phyloP scores from a whole-genome alignment of 2,888 invertebrate genomes.

The Pomacea canaliculata region DNA sequence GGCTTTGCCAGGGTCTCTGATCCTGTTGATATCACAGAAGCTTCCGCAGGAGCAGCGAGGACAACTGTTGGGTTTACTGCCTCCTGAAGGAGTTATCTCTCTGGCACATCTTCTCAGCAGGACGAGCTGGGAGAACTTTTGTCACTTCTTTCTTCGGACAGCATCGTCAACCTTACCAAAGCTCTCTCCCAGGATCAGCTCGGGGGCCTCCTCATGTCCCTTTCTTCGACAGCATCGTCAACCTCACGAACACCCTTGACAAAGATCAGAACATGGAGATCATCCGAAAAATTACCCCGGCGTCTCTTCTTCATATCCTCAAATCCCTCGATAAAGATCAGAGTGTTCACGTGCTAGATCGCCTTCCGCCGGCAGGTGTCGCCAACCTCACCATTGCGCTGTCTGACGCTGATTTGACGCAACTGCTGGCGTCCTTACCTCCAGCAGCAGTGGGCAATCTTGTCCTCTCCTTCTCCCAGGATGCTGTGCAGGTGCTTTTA shows the following conservation, averaged over 20 bases:
- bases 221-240: conserved; percentile 8
- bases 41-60: conserved; percentile 9
- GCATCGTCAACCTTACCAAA: conserved; percentile 12
- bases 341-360: background rate
- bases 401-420: background rate
- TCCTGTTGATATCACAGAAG: conserved; percentile 9
- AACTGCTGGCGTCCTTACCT: background rate
- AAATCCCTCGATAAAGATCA: background rate
- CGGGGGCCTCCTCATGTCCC: background rate
- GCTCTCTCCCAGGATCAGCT: background rate
- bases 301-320: background rate
- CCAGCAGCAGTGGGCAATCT: too few relatives aligned
- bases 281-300: background rate
- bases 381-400: background rate
- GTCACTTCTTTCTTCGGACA: conserved; percentile 11
- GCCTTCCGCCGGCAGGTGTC: background rate
- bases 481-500: too few relatives aligned
- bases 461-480: too few relatives aligned
- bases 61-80: conserved; percentile 9
- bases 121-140: conserved; percentile 13
- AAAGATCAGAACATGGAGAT: background rate
- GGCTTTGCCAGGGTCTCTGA: background rate
- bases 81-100: conserved; percentile 9
- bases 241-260: background rate
- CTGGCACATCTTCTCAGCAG: background rate